Base-by-base conservation (phyloP, 2,797 vertebrate genomes). In the Enteromius treurensis region DNA sequence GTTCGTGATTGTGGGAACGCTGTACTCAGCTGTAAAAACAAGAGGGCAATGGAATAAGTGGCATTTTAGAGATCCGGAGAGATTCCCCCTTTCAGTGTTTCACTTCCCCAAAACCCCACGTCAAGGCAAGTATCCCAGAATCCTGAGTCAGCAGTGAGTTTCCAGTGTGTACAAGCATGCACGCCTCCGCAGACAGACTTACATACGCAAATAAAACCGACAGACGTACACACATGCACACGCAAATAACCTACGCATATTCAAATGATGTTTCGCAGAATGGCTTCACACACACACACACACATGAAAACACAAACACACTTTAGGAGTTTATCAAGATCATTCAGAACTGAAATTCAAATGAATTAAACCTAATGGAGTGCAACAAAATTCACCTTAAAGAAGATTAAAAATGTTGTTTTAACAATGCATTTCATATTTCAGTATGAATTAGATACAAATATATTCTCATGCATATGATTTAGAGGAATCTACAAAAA, bases 31-130 rank as follows among this genome's bases (percentile, higher is more conserved):
- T 88, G 78, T 17, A 60, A 53, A 67, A 70, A 69, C 0, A 6
- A 76, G 86, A 83, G 79, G 71, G 51, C 77, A 85, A 77, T 86
- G 82, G 83, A 87, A 89, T 84, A 65, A 9, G 69, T 85, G 60
- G 80, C 86, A 87, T 73, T 88, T 86, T 2, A 51, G 29, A 85
- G 47, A 81, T 80, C 26, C 26, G 26, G 26, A 26, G 26, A 26
- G 26, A 26, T 26, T 26, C 26, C 26, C 26, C 26, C 26, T 26
- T 26, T 26, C 26, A 26, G 26, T 26, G 26, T 26, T 26, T 26
- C 26, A 26, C 26, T 26, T 26, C 26, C 26, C 26, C 26, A 26
- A 26, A 26, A 26, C 26, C 26, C 26, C 1, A 1, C 26, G 26
- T 26, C 26, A 26, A 26, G 26, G 26, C 26, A 26, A 26, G 26